Percentiles rank a stretch among this genome's conserved stretches.
phyloP scores from a whole-genome alignment of 2,888 invertebrate genomes.

The Pterostichus madidus region DNA sequence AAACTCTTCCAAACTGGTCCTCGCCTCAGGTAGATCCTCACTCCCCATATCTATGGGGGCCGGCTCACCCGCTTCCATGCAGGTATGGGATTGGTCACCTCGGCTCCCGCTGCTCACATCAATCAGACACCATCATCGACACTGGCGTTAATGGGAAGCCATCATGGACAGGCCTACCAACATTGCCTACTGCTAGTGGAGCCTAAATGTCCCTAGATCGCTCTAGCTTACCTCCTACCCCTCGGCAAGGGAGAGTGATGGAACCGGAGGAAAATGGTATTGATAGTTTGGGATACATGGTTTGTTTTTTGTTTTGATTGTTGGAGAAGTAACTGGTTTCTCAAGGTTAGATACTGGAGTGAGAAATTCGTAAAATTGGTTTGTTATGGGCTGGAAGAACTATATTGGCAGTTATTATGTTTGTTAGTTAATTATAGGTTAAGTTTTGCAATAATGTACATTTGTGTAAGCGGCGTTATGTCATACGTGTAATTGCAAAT shows the following conservation, averaged over 20 bases:
- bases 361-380: background rate
- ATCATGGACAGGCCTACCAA: slow-evolving; percentile 62
- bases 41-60: slow-evolving; percentile 8
- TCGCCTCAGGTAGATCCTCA: background rate
- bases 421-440: too few relatives aligned
- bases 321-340: slow-evolving; percentile 3
- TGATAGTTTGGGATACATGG: slow-evolving; percentile 37
- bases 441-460: too few relatives aligned
- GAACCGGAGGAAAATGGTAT: slow-evolving; percentile 49
- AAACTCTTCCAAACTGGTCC: background rate
- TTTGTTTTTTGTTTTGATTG: slow-evolving; percentile 18
- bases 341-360: background rate
- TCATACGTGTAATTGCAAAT: too few relatives aligned
- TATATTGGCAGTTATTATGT: background rate
- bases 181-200: background rate
- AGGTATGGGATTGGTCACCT: slow-evolving; percentile 46
- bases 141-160: slow-evolving; percentile 58
- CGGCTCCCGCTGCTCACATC: slow-evolving; percentile 37
- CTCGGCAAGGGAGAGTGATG: background rate
- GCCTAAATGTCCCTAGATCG: slow-evolving; percentile 54
- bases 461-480: too few relatives aligned
- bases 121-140: slow-evolving; percentile 58
- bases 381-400: background rate
- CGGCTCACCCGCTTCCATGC: background rate
- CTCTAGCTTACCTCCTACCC: background rate